Percentiles rank a stretch among this genome's conserved stretches.
Conservation (phyloP, 2,797 vertebrate genomes). For the Echiichthys vipera region DNA sequence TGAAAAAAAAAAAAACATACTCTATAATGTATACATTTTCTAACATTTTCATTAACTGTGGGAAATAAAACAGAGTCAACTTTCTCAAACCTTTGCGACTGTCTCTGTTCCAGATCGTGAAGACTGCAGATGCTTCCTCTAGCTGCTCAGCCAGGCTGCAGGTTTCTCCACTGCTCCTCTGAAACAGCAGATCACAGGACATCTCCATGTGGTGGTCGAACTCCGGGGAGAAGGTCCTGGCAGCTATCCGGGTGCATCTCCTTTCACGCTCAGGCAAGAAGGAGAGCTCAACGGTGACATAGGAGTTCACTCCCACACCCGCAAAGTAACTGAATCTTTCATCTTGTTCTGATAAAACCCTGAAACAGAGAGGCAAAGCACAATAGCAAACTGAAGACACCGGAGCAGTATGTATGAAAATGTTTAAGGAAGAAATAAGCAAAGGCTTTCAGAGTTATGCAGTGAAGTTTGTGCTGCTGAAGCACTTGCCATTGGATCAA, state of each 20-base stretch:
- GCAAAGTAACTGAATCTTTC: constrained; percentile 83
- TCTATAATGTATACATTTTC: background rate
- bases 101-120: constrained; percentile 91
- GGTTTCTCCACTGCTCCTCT: constrained; percentile 86
- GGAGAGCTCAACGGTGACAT: constrained; percentile 86
- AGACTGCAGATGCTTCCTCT: constrained; percentile 83
- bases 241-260: constrained; percentile 82
- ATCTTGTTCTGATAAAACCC: constrained; percentile 84
- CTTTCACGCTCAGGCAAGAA: constrained; percentile 87
- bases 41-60: background rate
- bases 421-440: background rate
- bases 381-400: background rate
- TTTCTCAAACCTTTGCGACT: constrained; percentile 67
- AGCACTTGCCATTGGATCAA: background rate
- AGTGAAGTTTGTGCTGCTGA: background rate
- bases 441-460: background rate
- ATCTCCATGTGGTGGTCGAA: constrained; percentile 89
- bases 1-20: background rate
- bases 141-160: constrained; percentile 92
- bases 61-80: background rate
- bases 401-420: background rate
- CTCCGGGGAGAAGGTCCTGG: constrained; percentile 91
- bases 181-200: constrained; percentile 86
- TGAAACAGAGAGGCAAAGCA: constrained; percentile 59
- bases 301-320: constrained; percentile 89